Base-by-base conservation (phyloP, 2,113 vertebrate genomes). In the Amphiprion ocellaris region DNA sequence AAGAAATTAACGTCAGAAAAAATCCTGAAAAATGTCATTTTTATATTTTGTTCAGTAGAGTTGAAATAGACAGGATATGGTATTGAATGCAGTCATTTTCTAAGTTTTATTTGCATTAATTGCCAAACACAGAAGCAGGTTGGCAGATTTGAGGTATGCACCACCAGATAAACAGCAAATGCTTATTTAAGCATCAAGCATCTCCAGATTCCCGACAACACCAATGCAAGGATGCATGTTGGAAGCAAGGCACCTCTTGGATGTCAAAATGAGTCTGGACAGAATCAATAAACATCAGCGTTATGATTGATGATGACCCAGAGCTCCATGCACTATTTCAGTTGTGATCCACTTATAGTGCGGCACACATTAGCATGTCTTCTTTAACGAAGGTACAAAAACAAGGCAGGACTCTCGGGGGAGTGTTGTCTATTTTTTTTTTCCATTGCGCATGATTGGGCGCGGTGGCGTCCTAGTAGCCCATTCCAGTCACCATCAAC, bases 401-500 rank as follows among this genome's bases (percentile, higher is more conserved):
- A 87, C 66, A 72, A 86, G 84, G 69, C 79, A 4, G 4, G 11
- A 2, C 21, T 72, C 87, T 88, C 87, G 0, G 28, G 91, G 87
- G 89, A 85, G 17, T 26, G 69, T 81, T 62, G 74, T 88, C 69
- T 87, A 73, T 62, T 37, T 55, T 65, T 65, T 24, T 69, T 69
- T 17, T 10, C 19, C 53, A 23, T 81, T 17, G 30, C 23, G n/a
- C 79, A 78, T 83, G 83, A 86, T 86, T 64, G 77, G 79, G 77
- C 80, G 64, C 21, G 30, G 65, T 24, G 62, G 80, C 84, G 89
- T 91, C 88, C 92, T 92, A 89, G 81, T 92, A 77, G 89, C 90
- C 92, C 90, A 89, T 86, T 93, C 90, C 90, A 92, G 90, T 93
- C 90, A 90, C 81, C 74, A 81, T 90, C 86, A 81, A 87, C 87